A percentile compares a stretch with the other conserved stretches of the same genome.
Conservation (phyloP, 1,140 invertebrate genomes). For the Yoshiicerus persimilis region DNA sequence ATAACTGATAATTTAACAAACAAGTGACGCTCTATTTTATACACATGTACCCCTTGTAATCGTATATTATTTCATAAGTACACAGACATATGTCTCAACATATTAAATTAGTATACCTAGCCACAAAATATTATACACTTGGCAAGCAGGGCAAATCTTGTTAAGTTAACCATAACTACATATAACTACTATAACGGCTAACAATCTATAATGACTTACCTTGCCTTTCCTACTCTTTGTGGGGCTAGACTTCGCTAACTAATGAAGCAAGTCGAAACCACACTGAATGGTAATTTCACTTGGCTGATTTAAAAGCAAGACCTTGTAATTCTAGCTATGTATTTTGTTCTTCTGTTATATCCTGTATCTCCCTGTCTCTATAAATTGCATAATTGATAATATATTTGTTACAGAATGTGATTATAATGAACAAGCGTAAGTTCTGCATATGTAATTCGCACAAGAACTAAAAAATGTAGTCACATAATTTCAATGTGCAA, state of each 20-base stretch:
- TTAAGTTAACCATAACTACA: too few species aligned
- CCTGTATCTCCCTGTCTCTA: background rate
- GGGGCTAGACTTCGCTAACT: background rate
- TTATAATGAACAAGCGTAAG: too few species aligned
- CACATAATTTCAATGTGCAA: background rate
- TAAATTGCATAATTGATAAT: background rate
- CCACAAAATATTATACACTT: too few species aligned
- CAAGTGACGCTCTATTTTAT: background rate
- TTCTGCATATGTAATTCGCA: background rate
- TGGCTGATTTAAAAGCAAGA: background rate
- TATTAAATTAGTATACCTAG: too few species aligned
- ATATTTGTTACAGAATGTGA: background rate
- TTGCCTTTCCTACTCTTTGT: background rate
- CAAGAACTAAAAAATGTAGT: background rate
- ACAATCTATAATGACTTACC: background rate
- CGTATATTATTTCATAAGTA: too few species aligned
- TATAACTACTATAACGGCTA: too few species aligned
- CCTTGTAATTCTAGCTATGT: background rate
- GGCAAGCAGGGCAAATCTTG: too few species aligned
- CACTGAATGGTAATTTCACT: background rate
- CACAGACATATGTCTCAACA: too few species aligned
- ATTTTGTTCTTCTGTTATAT: background rate
- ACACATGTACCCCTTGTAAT: background rate
- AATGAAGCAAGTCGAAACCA: background rate
- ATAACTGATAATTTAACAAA: background rate